Percentiles rank a stretch among this genome's conserved stretches.
Evolutionary conservation across 2,113 vertebrate genomes (phyloP).

Genomic region (Probosciger aterrimus): DNA sequence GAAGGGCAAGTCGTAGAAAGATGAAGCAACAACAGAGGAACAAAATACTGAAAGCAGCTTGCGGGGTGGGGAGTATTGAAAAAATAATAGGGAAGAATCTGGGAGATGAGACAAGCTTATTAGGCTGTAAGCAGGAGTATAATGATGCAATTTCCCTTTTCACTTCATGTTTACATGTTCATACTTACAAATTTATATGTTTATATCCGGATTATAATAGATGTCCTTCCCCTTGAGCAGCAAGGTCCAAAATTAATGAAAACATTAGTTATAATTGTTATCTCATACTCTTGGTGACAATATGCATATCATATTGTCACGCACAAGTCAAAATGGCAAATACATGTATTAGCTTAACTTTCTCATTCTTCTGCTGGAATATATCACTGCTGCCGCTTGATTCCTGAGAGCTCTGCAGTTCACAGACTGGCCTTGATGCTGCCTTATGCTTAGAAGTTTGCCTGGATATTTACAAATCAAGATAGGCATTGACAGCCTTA

Average conservation of each 20-base stretch:
- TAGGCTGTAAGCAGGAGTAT: background rate
- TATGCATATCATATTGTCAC: background rate
- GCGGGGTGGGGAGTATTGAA: accelerated
- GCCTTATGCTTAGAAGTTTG: constrained; percentile 6
- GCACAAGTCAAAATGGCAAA: background rate
- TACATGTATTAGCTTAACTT: background rate
- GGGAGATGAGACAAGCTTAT: background rate
- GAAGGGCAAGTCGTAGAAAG: background rate
- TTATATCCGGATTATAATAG: background rate
- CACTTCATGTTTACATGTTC: background rate
- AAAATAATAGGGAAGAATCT: background rate
- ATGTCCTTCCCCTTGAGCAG: background rate
- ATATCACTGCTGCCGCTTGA: background rate
- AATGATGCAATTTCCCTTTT: background rate
- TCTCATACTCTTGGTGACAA: background rate
- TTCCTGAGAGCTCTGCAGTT: constrained; percentile 28
- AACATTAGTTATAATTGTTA: background rate
- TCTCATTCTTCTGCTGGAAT: constrained; percentile 25
- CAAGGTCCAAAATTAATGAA: background rate
- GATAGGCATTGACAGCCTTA: constrained; percentile 49
- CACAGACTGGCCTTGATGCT: background rate
- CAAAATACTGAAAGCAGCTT: background rate
- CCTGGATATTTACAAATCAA: constrained; percentile 56
- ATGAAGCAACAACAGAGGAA: background rate
- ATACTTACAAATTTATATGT: background rate